These are phyloP conservation scores for Tachystola acroxantha DNA, from an alignment of 2,888 invertebrate genomes.

Conservation along the genomic window DNA sequence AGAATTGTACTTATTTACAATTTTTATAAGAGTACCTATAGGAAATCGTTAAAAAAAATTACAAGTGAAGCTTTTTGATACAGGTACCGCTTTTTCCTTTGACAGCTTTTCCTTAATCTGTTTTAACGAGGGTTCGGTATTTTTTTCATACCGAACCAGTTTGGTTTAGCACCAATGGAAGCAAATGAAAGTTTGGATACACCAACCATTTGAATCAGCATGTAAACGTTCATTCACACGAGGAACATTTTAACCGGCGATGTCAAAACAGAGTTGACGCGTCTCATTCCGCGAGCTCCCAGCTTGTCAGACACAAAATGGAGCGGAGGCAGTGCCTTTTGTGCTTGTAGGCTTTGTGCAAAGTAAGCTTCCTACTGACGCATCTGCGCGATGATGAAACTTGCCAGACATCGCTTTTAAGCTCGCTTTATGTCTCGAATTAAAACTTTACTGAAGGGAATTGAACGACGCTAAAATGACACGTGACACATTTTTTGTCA, in stretches of 20 bases:
- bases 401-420: slow-evolving; percentile 76
- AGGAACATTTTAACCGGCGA: slow-evolving; percentile 7
- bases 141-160: too few relatives aligned
- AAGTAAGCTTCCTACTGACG: slow-evolving; percentile 74
- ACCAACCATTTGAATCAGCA: slow-evolving; percentile 7
- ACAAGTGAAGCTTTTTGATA: too few relatives aligned
- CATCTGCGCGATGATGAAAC: slow-evolving; percentile 75
- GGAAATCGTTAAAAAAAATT: too few relatives aligned
- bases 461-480: slow-evolving; percentile 66
- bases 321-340: slow-evolving; percentile 70
- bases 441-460: slow-evolving; percentile 74
- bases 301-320: slow-evolving; percentile 71
- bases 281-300: slow-evolving; percentile 59
- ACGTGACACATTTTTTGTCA: slow-evolving; percentile 20
- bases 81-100: too few relatives aligned
- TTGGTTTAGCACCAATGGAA: too few relatives aligned
- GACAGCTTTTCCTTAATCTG: too few relatives aligned
- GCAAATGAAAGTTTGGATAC: too few relatives aligned
- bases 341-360: slow-evolving; percentile 74
- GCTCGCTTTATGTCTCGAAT: slow-evolving; percentile 71
- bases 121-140: too few relatives aligned
- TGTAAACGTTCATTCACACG: slow-evolving; percentile 4
- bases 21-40: too few relatives aligned
- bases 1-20: too few relatives aligned
- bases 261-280: slow-evolving; percentile 47